phyloP scores from a whole-genome alignment of 2,888 invertebrate species.

The Volucella inflata region DNA sequence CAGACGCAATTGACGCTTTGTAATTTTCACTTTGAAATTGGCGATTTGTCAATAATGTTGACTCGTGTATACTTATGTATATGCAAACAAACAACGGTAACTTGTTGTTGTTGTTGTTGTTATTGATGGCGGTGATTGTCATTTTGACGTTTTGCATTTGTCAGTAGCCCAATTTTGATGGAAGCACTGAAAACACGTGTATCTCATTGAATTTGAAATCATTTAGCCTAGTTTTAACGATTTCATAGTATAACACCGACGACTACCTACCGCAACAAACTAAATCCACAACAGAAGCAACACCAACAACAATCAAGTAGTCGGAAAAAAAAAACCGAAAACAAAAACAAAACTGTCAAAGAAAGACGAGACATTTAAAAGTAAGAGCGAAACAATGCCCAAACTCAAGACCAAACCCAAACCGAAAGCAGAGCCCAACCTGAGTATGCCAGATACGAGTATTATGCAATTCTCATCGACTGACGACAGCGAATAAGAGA shows the following conservation, averaged over 20 bases:
- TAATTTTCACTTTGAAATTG: conserved; percentile 52
- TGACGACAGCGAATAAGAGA: not conserved
- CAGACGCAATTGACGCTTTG: conserved; percentile 14
- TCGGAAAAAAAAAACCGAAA: no score
- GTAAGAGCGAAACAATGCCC: conserved; percentile 8
- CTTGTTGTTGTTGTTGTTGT: no score
- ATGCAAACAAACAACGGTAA: conserved; percentile 20
- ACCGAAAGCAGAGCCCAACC: conserved; percentile 2
- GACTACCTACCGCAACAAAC: no score
- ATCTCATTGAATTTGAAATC: conserved; percentile 41
- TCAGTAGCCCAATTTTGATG: no score
- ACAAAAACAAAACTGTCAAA: not conserved
- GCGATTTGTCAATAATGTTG: conserved; percentile 43
- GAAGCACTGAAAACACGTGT: conserved; percentile 22
- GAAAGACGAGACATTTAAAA: not conserved
- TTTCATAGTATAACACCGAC: no score
- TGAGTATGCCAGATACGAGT: not conserved
- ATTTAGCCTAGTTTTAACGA: conserved; percentile 24
- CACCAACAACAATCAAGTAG: no score
- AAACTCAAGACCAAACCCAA: conserved; percentile 22
- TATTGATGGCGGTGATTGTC: no score
- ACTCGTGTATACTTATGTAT: conserved; percentile 29
- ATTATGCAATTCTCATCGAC: conserved; percentile 14
- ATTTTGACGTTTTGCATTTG: no score
- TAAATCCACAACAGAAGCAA: no score